phyloP scores from a whole-genome alignment of 2,888 invertebrate species.

The Acrocyrtus sp. region DNA sequence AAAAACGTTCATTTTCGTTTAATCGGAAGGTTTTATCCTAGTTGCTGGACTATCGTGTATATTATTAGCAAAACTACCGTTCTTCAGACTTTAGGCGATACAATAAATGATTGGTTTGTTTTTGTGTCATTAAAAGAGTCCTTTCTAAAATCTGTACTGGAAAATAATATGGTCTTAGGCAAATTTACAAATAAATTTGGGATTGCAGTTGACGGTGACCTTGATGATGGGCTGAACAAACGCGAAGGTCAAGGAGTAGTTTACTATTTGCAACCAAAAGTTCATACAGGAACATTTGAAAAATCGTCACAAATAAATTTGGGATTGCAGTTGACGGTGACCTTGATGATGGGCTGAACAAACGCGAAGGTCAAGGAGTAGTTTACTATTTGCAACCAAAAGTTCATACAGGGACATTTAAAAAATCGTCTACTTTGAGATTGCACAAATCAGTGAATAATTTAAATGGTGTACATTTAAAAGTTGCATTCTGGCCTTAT shows the following conservation, averaged over 20 bases:
- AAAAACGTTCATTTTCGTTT: too few species aligned
- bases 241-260: neutral
- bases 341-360: too few species aligned
- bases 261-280: neutral
- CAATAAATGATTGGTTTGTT: too few species aligned
- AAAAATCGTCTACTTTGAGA: neutral
- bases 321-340: too few species aligned
- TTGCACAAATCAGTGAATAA: neutral
- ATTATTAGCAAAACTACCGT: too few species aligned
- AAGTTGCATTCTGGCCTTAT: neutral
- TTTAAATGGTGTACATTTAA: conserved; percentile 2
- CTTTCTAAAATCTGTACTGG: neutral
- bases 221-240: neutral
- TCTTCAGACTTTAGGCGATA: too few species aligned
- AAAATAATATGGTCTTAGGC: neutral
- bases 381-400: neutral
- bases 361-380: neutral
- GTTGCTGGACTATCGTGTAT: conserved; percentile 4
- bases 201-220: neutral
- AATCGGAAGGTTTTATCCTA: neutral
- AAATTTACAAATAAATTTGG: neutral
- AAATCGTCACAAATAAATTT: neutral
- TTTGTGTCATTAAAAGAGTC: too few species aligned
- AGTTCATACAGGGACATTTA: neutral
- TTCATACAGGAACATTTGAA: neutral